These are phyloP conservation scores for Anoura caudifer DNA, from an alignment of 2,113 vertebrate species.

Conservation along the genomic window DNA sequence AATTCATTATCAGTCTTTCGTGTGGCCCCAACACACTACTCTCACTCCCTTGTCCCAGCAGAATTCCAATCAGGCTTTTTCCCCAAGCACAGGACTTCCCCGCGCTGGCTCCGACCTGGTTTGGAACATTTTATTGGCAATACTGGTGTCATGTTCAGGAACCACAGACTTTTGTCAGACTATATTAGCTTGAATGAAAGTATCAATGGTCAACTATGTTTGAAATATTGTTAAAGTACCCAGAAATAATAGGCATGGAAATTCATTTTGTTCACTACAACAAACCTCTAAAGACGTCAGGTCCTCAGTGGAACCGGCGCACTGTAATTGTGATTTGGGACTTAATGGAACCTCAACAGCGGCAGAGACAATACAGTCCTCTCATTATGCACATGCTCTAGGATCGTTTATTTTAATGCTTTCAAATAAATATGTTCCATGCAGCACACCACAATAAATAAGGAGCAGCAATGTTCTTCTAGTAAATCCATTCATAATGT, in stretches of 20 bases:
- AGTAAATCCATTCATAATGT: slow-evolving; percentile 86
- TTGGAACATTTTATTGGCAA: slow-evolving; percentile 78
- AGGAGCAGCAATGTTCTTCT: slow-evolving; percentile 82
- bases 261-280: slow-evolving; percentile 74
- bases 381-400: slow-evolving; percentile 85
- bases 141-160: slow-evolving; percentile 66
- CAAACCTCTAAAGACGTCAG: slow-evolving; percentile 72
- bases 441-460: slow-evolving; percentile 87
- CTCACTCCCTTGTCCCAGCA: not conserved
- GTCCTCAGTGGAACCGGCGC: slow-evolving; percentile 72
- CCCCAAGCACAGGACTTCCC: slow-evolving; percentile 4
- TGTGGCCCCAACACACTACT: not conserved
- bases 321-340: slow-evolving; percentile 78
- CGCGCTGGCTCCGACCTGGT: slow-evolving; percentile 16
- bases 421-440: slow-evolving; percentile 88
- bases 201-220: slow-evolving; percentile 70
- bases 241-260: slow-evolving; percentile 80
- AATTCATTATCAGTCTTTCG: not conserved
- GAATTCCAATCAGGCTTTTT: not conserved
- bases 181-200: slow-evolving; percentile 77
- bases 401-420: slow-evolving; percentile 87
- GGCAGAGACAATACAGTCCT: slow-evolving; percentile 79
- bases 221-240: slow-evolving; percentile 82
- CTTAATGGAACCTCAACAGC: slow-evolving; percentile 76
- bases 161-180: slow-evolving; percentile 71